Evolutionary conservation across 1,140 invertebrate genomes (phyloP).

Genomic region (Calliopsis andreniformis): DNA sequence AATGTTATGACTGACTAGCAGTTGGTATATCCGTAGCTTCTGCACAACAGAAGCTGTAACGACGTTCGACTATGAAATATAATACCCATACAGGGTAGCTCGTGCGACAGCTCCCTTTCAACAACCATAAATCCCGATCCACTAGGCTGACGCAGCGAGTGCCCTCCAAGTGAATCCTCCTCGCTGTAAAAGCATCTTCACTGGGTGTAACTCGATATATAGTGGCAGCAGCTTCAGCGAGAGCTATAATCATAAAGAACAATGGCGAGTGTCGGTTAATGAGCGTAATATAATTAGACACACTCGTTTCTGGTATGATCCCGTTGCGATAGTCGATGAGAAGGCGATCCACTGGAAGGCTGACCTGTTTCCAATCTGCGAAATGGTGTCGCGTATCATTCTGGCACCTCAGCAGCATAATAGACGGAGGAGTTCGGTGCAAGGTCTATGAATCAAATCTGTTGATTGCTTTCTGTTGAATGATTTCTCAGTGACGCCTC

Average conservation of each 20-base stretch:
- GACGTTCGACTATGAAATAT: conserved; percentile 52
- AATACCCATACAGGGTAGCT: conserved; percentile 29
- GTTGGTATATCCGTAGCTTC: conserved; percentile 25
- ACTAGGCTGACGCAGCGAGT: background rate
- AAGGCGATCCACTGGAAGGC: background rate
- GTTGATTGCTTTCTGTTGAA: too few species aligned
- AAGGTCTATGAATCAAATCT: too few species aligned
- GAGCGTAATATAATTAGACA: conserved; percentile 33
- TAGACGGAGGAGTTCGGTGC: too few species aligned
- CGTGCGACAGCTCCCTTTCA: conserved; percentile 30
- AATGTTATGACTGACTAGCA: conserved; percentile 46
- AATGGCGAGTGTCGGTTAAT: conserved; percentile 43
- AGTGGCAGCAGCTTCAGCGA: background rate
- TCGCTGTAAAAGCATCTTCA: conserved; percentile 1
- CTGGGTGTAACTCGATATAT: conserved; percentile 30
- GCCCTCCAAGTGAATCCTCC: conserved; percentile 27
- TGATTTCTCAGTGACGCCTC: too few species aligned
- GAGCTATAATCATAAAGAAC: conserved; percentile 37
- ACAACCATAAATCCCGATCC: conserved; percentile 32
- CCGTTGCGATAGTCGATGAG: background rate
- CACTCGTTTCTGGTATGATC: background rate
- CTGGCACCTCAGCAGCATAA: too few species aligned
- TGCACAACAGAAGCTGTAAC: conserved; percentile 12
- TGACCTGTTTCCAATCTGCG: background rate
- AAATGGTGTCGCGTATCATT: background rate